Evolutionary conservation across 2,113 vertebrate genomes (phyloP).

Genomic region (Ovis aries): ARS-UI_Ramb_v3.0 NC_056064.1:34621001-34621500

Average conservation of each 20-base stretch:
- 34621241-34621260: neutral
- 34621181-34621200: neutral
- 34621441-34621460: neutral
- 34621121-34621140: neutral
- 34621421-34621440: neutral
- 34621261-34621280: neutral
- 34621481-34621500: neutral
- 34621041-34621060: neutral
- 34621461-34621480: neutral
- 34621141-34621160: neutral
- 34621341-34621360: neutral
- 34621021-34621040: conserved; percentile 97
- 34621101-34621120: neutral
- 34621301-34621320: neutral
- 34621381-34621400: neutral
- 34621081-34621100: neutral
- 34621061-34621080: neutral
- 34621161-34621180: fast-evolving
- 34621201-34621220: neutral
- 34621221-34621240: neutral
- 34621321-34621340: neutral
- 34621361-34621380: neutral
- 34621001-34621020: conserved; percentile 90
- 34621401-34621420: neutral
- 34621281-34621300: fast-evolving